Conservation (phyloP, 2,113 vertebrate genomes). For the Uria lomvia region DNA sequence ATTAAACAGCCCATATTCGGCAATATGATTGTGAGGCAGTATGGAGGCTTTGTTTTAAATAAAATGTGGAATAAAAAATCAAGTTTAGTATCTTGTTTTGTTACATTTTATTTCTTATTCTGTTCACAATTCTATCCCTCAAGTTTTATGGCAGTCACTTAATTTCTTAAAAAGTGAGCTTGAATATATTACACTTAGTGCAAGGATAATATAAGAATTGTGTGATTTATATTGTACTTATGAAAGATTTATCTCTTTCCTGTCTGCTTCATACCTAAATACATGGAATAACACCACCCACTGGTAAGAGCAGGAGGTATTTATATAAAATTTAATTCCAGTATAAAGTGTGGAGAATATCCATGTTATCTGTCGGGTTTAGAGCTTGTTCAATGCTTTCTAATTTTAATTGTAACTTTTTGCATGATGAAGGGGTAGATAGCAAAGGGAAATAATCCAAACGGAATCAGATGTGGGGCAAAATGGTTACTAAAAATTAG, state of each 20-base stretch:
- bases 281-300: constrained; percentile 87
- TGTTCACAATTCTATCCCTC: constrained; percentile 28
- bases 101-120: constrained; percentile 46
- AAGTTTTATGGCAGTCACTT: constrained; percentile 50
- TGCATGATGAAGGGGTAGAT: constrained; percentile 74
- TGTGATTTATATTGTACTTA: constrained; percentile 82
- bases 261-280: constrained; percentile 88
- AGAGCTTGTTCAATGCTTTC: constrained; percentile 75
- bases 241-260: constrained; percentile 89
- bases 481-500: constrained; percentile 55
- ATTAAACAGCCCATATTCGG: not conserved
- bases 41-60: constrained; percentile 55
- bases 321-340: constrained; percentile 81
- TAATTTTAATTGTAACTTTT: constrained; percentile 67
- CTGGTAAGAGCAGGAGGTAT: constrained; percentile 99
- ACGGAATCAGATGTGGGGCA: constrained; percentile 67
- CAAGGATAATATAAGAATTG: constrained; percentile 73
- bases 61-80: constrained; percentile 49
- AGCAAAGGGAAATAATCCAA: constrained; percentile 51
- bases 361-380: constrained; percentile 76
- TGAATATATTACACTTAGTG: constrained; percentile 66
- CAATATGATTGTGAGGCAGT: constrained; percentile 31
- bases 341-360: constrained; percentile 78
- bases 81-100: constrained; percentile 52
- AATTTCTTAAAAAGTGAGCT: constrained; percentile 56